Percentiles rank a stretch among this genome's conserved stretches.
Evolutionary conservation across 2,113 vertebrate genomes (phyloP).

Genomic region (Onychostruthus taczanowskii): DNA sequence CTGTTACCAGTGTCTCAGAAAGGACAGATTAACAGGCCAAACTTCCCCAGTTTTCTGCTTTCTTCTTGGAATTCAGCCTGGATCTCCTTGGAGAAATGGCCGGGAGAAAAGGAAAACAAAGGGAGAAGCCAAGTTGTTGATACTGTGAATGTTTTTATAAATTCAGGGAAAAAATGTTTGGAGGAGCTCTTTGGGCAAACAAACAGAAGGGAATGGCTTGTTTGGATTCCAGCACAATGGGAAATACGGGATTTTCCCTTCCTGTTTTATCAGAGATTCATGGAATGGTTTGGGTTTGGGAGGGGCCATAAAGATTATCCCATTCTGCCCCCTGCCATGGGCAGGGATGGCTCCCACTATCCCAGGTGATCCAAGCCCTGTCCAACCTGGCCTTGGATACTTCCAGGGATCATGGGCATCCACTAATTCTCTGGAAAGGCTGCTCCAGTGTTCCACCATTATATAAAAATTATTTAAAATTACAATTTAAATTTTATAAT

Average conservation of each 20-base stretch:
- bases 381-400: neutral
- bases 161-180: neutral
- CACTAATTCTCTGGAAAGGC: neutral
- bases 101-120: neutral
- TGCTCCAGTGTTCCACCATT: no score
- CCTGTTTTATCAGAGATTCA: neutral
- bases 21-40: neutral
- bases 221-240: neutral
- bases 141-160: neutral
- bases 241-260: neutral
- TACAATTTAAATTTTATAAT: no score
- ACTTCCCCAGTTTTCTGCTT: neutral
- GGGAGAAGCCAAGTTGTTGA: neutral
- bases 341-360: neutral
- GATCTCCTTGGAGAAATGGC: neutral
- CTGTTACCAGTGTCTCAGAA: neutral
- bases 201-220: neutral
- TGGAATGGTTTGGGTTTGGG: neutral
- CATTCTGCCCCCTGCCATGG: accelerated
- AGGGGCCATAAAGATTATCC: neutral
- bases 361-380: neutral
- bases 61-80: neutral
- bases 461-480: no score
- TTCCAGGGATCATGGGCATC: neutral
- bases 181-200: neutral